phyloP scores from a whole-genome alignment of 1,140 invertebrate species.

The Drosophila nasuta region DNA sequence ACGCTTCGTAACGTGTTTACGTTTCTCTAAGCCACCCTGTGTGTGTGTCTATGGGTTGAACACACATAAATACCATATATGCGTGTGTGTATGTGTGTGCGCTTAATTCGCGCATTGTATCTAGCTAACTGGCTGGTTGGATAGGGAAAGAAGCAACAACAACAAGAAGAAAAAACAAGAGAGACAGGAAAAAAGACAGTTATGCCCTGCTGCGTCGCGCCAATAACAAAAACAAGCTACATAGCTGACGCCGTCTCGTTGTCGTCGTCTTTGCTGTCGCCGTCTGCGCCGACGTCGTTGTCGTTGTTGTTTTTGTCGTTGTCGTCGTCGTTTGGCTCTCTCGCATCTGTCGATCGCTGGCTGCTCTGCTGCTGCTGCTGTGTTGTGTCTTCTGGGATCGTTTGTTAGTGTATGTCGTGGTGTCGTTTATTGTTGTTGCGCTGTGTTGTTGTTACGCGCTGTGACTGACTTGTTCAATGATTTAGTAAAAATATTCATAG shows the following conservation, averaged over 20 bases:
- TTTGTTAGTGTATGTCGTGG: slow-evolving; percentile 67
- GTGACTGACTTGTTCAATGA: slow-evolving; percentile 61
- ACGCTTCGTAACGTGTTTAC: slow-evolving; percentile 70
- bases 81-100: slow-evolving; percentile 43
- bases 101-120: slow-evolving; percentile 66
- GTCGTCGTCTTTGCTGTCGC: slow-evolving; percentile 38
- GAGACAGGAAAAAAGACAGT: slow-evolving; percentile 60
- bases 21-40: slow-evolving; percentile 62
- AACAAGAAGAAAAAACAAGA: slow-evolving; percentile 30
- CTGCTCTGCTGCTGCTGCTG: slow-evolving; percentile 7
- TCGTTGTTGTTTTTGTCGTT: slow-evolving; percentile 20
- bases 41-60: slow-evolving; percentile 21
- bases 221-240: slow-evolving; percentile 68
- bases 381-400: slow-evolving; percentile 37
- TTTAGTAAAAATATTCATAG: slow-evolving; percentile 68
- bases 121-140: slow-evolving; percentile 57
- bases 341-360: slow-evolving; percentile 54
- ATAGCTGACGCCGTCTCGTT: slow-evolving; percentile 56
- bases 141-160: slow-evolving; percentile 31
- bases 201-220: slow-evolving; percentile 64
- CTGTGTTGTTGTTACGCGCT: slow-evolving; percentile 67
- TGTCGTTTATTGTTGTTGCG: slow-evolving; percentile 70
- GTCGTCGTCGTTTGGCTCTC: slow-evolving; percentile 44
- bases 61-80: background rate
- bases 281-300: slow-evolving; percentile 24